Conservation (phyloP, 1,140 invertebrate genomes). For the Phymastichus coffea region DNA sequence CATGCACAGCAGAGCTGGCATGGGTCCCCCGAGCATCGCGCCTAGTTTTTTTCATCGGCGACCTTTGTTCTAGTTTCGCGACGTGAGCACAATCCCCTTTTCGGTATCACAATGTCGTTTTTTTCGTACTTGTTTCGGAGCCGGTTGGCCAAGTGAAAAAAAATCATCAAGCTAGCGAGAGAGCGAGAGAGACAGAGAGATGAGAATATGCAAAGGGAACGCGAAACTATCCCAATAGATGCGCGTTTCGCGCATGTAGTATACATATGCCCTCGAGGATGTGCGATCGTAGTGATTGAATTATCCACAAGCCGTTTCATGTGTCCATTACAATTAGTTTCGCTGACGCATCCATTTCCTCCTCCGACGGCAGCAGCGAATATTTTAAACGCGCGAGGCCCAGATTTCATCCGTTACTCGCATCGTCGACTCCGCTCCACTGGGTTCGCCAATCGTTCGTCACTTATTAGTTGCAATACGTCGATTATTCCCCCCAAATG, state of each 20-base stretch:
- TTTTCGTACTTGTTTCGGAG: slow-evolving; percentile 43
- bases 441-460: background rate
- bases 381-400: background rate
- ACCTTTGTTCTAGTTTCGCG: slow-evolving; percentile 54
- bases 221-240: background rate
- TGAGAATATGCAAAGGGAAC: background rate
- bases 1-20: too few relatives aligned
- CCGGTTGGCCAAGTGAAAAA: slow-evolving; percentile 28
- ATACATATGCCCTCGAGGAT: background rate
- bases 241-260: background rate
- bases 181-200: background rate
- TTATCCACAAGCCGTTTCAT: slow-evolving; percentile 26
- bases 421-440: background rate
- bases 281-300: slow-evolving; percentile 11
- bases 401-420: background rate
- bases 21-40: background rate
- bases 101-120: slow-evolving; percentile 50
- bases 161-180: background rate
- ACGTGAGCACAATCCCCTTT: slow-evolving; percentile 40
- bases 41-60: slow-evolving; percentile 49
- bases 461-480: too few relatives aligned
- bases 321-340: slow-evolving; percentile 25
- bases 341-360: slow-evolving; percentile 16
- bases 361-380: background rate
- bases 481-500: too few relatives aligned